These are phyloP conservation scores for Brachymystax lenok DNA, from an alignment of 2,797 vertebrate genomes.

Conservation along the genomic window DNA sequence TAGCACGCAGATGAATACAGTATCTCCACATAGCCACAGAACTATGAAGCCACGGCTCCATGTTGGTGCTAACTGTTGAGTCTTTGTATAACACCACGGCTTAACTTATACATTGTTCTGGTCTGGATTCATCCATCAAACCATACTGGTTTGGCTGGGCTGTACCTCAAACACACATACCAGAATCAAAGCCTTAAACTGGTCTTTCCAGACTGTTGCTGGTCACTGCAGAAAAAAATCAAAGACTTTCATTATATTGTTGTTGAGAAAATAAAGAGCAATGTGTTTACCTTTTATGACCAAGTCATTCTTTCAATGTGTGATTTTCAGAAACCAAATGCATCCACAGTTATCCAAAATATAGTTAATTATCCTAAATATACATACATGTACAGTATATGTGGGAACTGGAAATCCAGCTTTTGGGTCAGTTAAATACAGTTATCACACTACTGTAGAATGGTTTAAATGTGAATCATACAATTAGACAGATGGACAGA, in stretches of 20 bases:
- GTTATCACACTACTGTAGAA: background rate
- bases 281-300: slow-evolving; percentile 73
- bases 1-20: slow-evolving; percentile 42
- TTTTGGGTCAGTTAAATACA: background rate
- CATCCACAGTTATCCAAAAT: background rate
- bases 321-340: background rate
- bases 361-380: background rate
- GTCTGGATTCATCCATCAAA: slow-evolving; percentile 27
- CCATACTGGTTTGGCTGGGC: slow-evolving; percentile 51
- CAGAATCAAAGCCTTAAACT: slow-evolving; percentile 77
- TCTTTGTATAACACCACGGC: slow-evolving; percentile 45
- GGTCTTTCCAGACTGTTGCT: slow-evolving; percentile 75
- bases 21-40: slow-evolving; percentile 50
- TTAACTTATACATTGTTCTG: slow-evolving; percentile 56
- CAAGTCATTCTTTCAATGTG: slow-evolving; percentile 1
- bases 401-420: background rate
- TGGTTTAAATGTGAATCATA: background rate
- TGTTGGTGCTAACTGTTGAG: slow-evolving; percentile 72
- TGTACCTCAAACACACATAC: slow-evolving; percentile 70
- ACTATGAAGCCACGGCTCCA: slow-evolving; percentile 50
- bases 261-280: slow-evolving; percentile 74
- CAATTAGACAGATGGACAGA: background rate
- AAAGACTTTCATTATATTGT: slow-evolving; percentile 64
- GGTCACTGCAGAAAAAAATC: slow-evolving; percentile 61
- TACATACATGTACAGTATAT: background rate